A percentile compares a stretch with the other conserved stretches of the same genome.
Evolutionary conservation across 1,140 invertebrate genomes (phyloP).

Genomic region (Pemphigus obesinymphae): DNA sequence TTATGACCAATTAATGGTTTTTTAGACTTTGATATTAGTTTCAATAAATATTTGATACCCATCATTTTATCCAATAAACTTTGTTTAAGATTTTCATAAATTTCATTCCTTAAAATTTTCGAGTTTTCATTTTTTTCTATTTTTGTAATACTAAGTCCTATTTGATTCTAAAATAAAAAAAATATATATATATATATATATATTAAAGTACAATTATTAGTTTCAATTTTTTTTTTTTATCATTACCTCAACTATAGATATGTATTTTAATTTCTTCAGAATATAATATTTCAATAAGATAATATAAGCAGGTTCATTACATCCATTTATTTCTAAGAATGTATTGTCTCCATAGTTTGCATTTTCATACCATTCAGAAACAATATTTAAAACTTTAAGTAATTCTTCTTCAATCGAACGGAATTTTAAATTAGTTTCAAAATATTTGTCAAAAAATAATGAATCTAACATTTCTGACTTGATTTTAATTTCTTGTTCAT

Average conservation of each 20-base stretch:
- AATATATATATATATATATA: not conserved
- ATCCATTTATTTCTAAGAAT: conserved; percentile 12
- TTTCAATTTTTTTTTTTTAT: not conserved
- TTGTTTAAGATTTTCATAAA: not conserved
- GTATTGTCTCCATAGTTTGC: not conserved
- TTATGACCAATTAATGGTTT: conserved; percentile 34
- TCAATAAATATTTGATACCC: conserved; percentile 19
- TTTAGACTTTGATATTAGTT: not conserved
- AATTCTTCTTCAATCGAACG: conserved; percentile 10
- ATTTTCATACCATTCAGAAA: conserved; percentile 17
- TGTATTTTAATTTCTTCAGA: not conserved
- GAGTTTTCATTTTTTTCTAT: not conserved
- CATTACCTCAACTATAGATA: conserved; percentile 6
- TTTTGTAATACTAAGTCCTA: conserved; percentile 13
- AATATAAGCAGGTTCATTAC: conserved; percentile 10
- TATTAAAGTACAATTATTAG: not conserved
- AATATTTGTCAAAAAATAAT: conserved; percentile 20
- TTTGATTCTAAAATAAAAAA: not conserved
- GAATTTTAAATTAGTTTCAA: conserved; percentile 15
- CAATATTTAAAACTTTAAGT: not conserved
- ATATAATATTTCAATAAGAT: conserved; percentile 13
- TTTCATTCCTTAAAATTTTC: not conserved
- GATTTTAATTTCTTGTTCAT: conserved; percentile 7
- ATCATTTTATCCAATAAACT: conserved; percentile 18
- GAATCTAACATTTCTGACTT: not conserved